phyloP scores from a whole-genome alignment of 2,888 invertebrate genomes.

The Xanthia icteritia region DNA sequence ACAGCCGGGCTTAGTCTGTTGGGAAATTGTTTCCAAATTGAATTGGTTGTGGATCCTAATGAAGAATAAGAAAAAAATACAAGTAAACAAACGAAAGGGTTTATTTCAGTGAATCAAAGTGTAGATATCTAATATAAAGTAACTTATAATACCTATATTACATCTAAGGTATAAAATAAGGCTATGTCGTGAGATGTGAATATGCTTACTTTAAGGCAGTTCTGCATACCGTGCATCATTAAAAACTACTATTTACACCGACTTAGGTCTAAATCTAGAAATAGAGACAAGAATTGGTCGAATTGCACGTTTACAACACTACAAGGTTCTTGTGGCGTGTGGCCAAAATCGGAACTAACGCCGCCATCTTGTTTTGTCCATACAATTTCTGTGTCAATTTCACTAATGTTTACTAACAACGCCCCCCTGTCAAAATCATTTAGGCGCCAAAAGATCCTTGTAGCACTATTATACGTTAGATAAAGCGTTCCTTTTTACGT shows the following conservation, averaged over 20 bases:
- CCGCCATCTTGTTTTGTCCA: neutral
- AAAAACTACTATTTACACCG: conserved; percentile 80
- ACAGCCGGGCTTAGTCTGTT: neutral
- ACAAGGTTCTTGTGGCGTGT: neutral
- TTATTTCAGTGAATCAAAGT: conserved; percentile 79
- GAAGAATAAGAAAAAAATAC: conserved; percentile 28
- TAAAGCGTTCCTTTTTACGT: conserved; percentile 82
- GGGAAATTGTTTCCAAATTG: conserved; percentile 2
- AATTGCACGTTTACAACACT: conserved; percentile 74
- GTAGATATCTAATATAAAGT: conserved; percentile 73
- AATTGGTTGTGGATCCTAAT: conserved; percentile 1
- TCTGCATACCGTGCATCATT: conserved; percentile 85
- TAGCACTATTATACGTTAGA: conserved; percentile 64
- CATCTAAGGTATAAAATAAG: conserved; percentile 88
- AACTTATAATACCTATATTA: conserved; percentile 68
- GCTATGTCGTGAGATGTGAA: conserved; percentile 88
- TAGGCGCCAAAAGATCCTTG: neutral
- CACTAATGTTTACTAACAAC: neutral
- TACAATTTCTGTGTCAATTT: neutral
- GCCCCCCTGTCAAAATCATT: neutral
- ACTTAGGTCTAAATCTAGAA: conserved; percentile 70
- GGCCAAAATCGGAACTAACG: neutral
- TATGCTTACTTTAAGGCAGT: conserved; percentile 88
- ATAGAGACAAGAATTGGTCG: conserved; percentile 84
- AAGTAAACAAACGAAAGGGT: conserved; percentile 69